Evolutionary conservation across 2,797 vertebrate genomes (phyloP).

Genomic region (Sparus aurata): DNA sequence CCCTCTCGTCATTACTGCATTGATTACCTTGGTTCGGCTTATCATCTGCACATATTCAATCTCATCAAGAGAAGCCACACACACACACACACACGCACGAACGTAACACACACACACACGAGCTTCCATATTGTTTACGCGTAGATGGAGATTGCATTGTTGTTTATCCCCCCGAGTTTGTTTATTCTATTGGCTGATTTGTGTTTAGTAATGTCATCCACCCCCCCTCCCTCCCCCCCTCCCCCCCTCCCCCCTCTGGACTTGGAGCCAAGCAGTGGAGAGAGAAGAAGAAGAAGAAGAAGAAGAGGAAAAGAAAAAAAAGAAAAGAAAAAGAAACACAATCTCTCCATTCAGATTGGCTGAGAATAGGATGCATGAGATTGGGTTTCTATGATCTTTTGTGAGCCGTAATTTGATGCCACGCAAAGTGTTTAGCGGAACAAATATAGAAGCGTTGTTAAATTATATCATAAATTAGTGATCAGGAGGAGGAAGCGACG

Average conservation of each 20-base stretch:
- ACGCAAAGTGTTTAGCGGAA: slow-evolving; percentile 78
- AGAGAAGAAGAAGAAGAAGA: slow-evolving; percentile 14
- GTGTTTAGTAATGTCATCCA: slow-evolving; percentile 82
- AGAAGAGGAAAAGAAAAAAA: slow-evolving; percentile 56
- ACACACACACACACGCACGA: slow-evolving; percentile 53
- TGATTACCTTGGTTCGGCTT: slow-evolving; percentile 80
- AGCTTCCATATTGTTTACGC: slow-evolving; percentile 66
- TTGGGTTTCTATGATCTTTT: slow-evolving; percentile 81
- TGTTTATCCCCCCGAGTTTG: slow-evolving; percentile 75
- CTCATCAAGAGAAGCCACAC: slow-evolving; percentile 69
- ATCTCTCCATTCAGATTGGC: slow-evolving; percentile 77
- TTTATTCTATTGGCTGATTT: slow-evolving; percentile 80
- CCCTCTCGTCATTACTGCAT: slow-evolving; percentile 76
- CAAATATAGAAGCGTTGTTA: slow-evolving; percentile 78
- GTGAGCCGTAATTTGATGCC: slow-evolving; percentile 77
- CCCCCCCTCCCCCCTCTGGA: slow-evolving; percentile 37
- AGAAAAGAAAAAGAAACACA: slow-evolving; percentile 52
- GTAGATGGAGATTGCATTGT: slow-evolving; percentile 79
- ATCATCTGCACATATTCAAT: slow-evolving; percentile 80
- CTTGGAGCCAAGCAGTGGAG: slow-evolving; percentile 61
- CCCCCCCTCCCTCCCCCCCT: too few species aligned
- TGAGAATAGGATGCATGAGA: slow-evolving; percentile 76
- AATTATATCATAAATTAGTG: slow-evolving; percentile 82
- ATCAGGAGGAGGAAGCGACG: slow-evolving; percentile 70
- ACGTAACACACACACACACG: background rate